Conservation (phyloP, 2,888 invertebrate species). For the Drosophila melanosoma region DNA sequence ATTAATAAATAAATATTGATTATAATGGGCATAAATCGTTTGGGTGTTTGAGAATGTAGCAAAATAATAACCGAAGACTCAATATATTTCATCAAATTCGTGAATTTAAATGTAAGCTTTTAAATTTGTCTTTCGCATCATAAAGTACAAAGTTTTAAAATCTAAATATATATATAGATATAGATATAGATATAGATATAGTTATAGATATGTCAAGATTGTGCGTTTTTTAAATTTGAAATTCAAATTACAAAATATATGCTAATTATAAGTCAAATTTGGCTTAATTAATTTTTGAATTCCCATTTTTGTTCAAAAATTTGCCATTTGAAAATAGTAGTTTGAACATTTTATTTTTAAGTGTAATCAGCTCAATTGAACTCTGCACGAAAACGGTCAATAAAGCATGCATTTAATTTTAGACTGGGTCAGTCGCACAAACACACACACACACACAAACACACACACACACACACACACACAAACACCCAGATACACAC, state of each 20-base stretch:
- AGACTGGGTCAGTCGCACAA: conserved; percentile 61
- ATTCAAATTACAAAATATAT: not conserved
- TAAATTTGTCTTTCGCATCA: not conserved
- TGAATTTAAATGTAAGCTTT: not conserved
- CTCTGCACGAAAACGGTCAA: conserved; percentile 51
- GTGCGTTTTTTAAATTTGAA: not conserved
- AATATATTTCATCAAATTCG: not conserved
- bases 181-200: not conserved
- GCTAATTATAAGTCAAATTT: not conserved
- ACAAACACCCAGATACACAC: not conserved
- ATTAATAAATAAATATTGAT: too few species aligned
- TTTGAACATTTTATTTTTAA: conserved; percentile 1
- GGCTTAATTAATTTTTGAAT: not conserved
- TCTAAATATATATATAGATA: not conserved
- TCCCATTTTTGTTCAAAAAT: not conserved
- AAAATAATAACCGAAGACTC: not conserved
- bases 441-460: conserved; percentile 23
- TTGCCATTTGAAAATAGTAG: not conserved
- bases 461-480: conserved; percentile 4
- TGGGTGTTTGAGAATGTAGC: not conserved
- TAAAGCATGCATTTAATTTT: conserved; percentile 59
- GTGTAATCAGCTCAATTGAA: conserved; percentile 18
- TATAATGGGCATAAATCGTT: not conserved
- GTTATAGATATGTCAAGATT: not conserved
- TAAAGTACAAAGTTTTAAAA: not conserved